Conservation (phyloP, 2,113 vertebrate genomes). For the Emydura subglobosa region DNA sequence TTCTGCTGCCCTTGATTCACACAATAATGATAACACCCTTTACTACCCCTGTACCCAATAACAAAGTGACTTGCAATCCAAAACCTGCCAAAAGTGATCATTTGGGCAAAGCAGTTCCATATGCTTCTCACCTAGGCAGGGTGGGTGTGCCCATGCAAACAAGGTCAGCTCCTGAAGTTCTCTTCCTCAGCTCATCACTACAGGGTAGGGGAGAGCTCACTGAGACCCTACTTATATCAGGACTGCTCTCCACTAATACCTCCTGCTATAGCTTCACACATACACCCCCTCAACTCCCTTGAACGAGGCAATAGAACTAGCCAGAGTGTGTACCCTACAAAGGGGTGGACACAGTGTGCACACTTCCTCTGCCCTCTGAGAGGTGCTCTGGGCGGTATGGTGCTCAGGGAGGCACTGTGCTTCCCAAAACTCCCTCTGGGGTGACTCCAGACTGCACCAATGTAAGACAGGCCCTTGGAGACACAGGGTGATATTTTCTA, state of each 20-base stretch:
- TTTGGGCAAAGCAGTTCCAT: not conserved
- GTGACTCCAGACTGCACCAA: not conserved
- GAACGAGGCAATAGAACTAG: not conserved
- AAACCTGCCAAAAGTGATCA: not conserved
- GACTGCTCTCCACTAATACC: not conserved
- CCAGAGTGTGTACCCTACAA: accelerated
- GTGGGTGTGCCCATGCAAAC: not conserved
- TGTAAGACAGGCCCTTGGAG: not conserved
- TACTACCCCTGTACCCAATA: not conserved
- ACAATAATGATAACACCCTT: not conserved
- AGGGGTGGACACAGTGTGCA: accelerated
- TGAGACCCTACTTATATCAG: not conserved
- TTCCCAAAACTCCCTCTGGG: not conserved
- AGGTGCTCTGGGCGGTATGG: not conserved
- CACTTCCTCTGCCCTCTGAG: accelerated
- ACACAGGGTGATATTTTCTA: not conserved
- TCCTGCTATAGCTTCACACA: not conserved
- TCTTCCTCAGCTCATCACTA: not conserved
- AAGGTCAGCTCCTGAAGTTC: not conserved
- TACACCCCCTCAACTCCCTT: not conserved
- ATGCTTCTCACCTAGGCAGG: not conserved
- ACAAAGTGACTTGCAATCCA: not conserved
- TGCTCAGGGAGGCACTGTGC: not conserved
- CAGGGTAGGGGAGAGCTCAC: not conserved
- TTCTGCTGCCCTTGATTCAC: not conserved